Evolutionary conservation across 1,140 invertebrate genomes (phyloP), one percentile per base, ranked within the genome.

Genomic region (Nasonia vitripennis): DNA sequence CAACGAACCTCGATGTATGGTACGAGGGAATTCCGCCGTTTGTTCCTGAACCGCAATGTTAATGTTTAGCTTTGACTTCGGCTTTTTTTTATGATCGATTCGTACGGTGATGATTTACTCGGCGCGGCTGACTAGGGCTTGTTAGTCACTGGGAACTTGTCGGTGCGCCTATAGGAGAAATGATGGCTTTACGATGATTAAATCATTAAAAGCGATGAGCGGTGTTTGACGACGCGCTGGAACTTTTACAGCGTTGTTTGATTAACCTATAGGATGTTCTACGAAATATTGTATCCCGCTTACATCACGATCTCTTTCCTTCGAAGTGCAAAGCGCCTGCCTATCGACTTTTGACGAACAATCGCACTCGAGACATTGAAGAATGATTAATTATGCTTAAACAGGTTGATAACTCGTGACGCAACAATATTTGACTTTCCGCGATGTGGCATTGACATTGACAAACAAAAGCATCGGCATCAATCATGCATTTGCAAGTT

Each of bases 61-160:
- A 79, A 48, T 78, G 71, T 78, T 83, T 81, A 55, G 31, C 78
- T 84, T 84, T 77, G n/a, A 4, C 1, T 51, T 78, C 0, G 37
- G 9, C 68, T 77, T 55, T 79, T 83, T 82, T 86, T 84, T 84
- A 84, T n/a, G 83, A 84, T 84, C 77, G 51, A 84, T 78, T 12
- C 20, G 9, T 41, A 2, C 2, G 17, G 51, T 27, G 27, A 67
- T 45, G 41, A 11, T 75, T 82, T 51, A 41, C 34, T 67, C 73
- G 75, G 6, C 74, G 74, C 74, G 74, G 20, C 14, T 34, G 37
- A 9, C 7, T 71, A 12, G n/a, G 11, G 20, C n/a, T 83, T 10
- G 34, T 83, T 17, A 37, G 31, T 68, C 73, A 23, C 37, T 48
- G 27, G 10, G 68, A n/a, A 62, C 14, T 37, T 34, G 68, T 75